Evolutionary conservation across 2,113 vertebrate genomes (phyloP), one percentile per base, ranked within the genome.

Genomic region (Sinocyclocheilus anshuiensis): DNA sequence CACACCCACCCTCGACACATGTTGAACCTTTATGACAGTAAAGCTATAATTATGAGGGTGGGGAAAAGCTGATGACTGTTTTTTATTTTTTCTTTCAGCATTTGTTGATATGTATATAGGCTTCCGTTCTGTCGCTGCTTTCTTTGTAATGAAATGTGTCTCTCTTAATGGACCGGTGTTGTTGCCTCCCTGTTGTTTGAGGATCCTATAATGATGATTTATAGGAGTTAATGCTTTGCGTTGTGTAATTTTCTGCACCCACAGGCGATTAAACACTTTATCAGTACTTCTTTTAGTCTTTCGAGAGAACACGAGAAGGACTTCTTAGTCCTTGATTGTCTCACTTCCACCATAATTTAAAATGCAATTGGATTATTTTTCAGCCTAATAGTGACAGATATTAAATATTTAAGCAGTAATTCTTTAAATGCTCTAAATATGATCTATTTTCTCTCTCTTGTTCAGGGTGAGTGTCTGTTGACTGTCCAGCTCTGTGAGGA

Each of bases 401-500:
- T 15, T 24, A 10, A 39, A 22, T 39, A 10, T 71, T 36, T 33
- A 16, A 29, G 9, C 53, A 22, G 4, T n/a, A 15, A 4, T 45
- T 4, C 13, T 10, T 29, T 1, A 77, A 77, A 78, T 57, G 29
- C 50, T 16, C n/a, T 57, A 33, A 29, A 88, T 63, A 81, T 82
- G 3, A 48, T 50, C 24, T 39, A 4, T 48, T 24, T 36, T 63
- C 77, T 0, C 71, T 55, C 45, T 86, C 0, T 83, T 81, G 88
- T 72, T n/a, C 84, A 98, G 97, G 97, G 97, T 45, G 95, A 97
- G 91, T 96, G 96, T 91, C 90, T 97, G 88, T 93, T 98, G 89
- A 97, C 96, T 0, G 94, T 98, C 57, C 89, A 96, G 89, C 95
- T 98, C 65, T 93, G 94, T 3, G 94, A 97, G 86, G 96, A 97